phyloP scores from a whole-genome alignment of 2,797 vertebrate species.

The Neosalanx taihuensis region DNA sequence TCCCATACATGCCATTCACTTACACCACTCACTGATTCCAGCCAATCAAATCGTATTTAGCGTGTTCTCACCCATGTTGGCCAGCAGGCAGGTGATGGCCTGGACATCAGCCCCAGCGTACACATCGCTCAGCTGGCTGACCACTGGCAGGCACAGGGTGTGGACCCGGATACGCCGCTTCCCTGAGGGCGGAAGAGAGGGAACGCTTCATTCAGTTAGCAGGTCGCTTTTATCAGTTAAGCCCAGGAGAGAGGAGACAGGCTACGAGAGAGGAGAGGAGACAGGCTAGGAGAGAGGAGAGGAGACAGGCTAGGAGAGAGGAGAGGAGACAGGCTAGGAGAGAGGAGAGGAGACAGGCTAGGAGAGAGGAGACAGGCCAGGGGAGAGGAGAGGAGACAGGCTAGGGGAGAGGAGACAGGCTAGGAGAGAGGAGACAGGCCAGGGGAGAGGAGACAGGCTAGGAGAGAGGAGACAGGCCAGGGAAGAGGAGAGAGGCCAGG shows the following conservation, averaged over 20 bases:
- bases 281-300: background rate
- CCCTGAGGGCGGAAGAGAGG: conserved; percentile 66
- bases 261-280: no score
- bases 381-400: background rate
- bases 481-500: no score
- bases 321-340: background rate
- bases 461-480: background rate
- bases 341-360: background rate
- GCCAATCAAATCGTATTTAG: no score
- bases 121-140: conserved; percentile 87
- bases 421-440: background rate
- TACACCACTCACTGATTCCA: no score
- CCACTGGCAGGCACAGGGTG: conserved; percentile 92
- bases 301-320: background rate
- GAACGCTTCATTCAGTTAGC: no score
- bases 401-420: background rate
- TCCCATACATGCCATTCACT: no score
- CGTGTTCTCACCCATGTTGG: conserved; percentile 90
- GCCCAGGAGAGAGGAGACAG: background rate
- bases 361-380: background rate
- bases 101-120: conserved; percentile 93
- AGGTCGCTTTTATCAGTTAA: no score
- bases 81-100: conserved; percentile 88
- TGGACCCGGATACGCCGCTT: conserved; percentile 94
- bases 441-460: background rate